phyloP scores from a whole-genome alignment of 2,888 invertebrate genomes.

The Coenonympha arcania region DNA sequence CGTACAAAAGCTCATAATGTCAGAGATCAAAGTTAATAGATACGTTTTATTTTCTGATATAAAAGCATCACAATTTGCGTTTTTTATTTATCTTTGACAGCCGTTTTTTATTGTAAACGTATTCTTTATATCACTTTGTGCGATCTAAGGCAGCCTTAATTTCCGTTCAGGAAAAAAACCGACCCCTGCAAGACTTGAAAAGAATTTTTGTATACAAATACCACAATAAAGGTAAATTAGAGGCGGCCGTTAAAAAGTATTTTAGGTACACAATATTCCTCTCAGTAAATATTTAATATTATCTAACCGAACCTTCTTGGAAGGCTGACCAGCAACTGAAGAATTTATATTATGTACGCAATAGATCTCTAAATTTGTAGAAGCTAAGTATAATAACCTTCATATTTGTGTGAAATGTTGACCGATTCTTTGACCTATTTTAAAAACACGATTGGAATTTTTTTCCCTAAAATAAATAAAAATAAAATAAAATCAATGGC shows the following conservation, averaged over 20 bases:
- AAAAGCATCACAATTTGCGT: background rate
- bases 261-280: background rate
- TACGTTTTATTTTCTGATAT: background rate
- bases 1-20: no score
- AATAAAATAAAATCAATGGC: no score
- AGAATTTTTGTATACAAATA: constrained; percentile 7
- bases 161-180: constrained; percentile 7
- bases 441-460: no score
- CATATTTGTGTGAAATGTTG: no score
- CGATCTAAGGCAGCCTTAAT: constrained; percentile 7
- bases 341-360: no score
- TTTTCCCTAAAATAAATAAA: no score
- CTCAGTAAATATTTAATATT: background rate
- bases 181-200: constrained; percentile 1
- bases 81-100: background rate
- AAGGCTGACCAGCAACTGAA: no score
- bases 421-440: no score
- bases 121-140: constrained; percentile 7
- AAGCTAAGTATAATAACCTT: no score
- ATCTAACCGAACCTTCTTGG: no score
- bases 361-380: no score
- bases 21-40: background rate
- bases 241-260: constrained; percentile 3
- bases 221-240: constrained; percentile 5
- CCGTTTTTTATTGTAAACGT: background rate